Base-by-base conservation (phyloP, 2,797 vertebrate genomes). In the Ctenopoma kingsleyae region DNA sequence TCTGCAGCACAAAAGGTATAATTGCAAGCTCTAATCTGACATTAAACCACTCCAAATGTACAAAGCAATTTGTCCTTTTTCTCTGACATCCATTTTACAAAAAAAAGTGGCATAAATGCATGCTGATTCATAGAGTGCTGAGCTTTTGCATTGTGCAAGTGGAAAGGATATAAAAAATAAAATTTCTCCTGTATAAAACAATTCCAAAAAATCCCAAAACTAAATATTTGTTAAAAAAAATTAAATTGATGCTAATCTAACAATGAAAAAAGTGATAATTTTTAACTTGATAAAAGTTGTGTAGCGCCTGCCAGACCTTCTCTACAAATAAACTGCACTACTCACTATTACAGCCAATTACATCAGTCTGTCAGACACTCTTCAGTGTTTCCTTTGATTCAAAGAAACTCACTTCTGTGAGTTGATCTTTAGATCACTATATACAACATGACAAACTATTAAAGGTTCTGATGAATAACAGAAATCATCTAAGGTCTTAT, bases 11-110 rank as follows among this genome's bases (percentile, higher is more conserved):
- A 69, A 60, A 44, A 78, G 63, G 63, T 77, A 74, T 81, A 87
- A 89, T 88, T 85, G 67, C 71, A 44, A 72, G 76, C 80, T 70
- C 68, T 65, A 68, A 76, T 76, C 64, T 72, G 74, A 85, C 85
- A 88, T 80, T 81, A 80, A 90, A 80, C 75, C 80, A 83, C 88
- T 92, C 76, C 69, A 89, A 90, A 80, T 76, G 60, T 60, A 73
- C 73, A 87, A 87, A 82, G 62, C 74, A 74, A 87, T 92, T 91
- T 89, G 43, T 75, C 65, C 41, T 61, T 88, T 93, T 91, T 87
- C 80, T 79, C 78, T 74, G 61, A 73, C 54, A 80, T 79, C 65
- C 64, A 85, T 92, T 93, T 91, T 85, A 72, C 58, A 76, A 87
- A 89, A 80, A n/a, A 88, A 79, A 60, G 72, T 68, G 71, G 77